phyloP scores from a whole-genome alignment of 1,140 invertebrate genomes.

The Drosophila albomicans region DNA sequence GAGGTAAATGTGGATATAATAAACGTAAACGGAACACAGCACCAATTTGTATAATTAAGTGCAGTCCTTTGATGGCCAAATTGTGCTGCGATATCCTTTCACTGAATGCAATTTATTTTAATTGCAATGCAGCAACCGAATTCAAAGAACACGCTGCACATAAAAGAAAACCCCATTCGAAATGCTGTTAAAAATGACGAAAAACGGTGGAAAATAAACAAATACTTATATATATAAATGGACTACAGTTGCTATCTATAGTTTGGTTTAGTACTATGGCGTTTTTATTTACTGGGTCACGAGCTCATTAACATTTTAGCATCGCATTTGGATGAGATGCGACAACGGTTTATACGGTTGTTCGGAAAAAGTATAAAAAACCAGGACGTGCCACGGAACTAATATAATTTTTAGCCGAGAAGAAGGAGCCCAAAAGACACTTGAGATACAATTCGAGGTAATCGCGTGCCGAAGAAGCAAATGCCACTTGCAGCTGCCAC shows the following conservation, averaged over 20 bases:
- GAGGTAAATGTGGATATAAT: constrained; percentile 8
- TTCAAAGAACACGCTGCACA: constrained; percentile 40
- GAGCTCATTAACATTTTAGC: constrained; percentile 52
- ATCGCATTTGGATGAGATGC: constrained; percentile 19
- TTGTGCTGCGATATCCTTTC: constrained; percentile 42
- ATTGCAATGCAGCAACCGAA: constrained; percentile 51
- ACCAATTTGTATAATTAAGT: constrained; percentile 48
- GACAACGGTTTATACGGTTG: constrained; percentile 29
- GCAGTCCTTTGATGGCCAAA: constrained; percentile 29
- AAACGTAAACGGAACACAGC: constrained; percentile 1
- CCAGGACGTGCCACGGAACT: neutral
- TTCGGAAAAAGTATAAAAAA: constrained; percentile 28
- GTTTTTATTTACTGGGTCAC: constrained; percentile 38
- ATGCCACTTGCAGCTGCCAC: constrained; percentile 61
- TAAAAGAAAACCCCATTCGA: constrained; percentile 41
- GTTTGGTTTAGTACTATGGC: neutral
- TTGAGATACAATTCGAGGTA: constrained; percentile 36
- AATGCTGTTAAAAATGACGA: constrained; percentile 50
- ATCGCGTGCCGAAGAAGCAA: constrained; percentile 54
- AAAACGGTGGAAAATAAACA: constrained; percentile 33
- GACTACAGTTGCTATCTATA: constrained; percentile 2
- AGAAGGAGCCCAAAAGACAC: constrained; percentile 12
- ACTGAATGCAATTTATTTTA: constrained; percentile 69
- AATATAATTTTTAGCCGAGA: constrained; percentile 32
- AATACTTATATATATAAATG: neutral